Base-by-base conservation (phyloP, 2,888 invertebrate species). In the Noctua comes region DNA sequence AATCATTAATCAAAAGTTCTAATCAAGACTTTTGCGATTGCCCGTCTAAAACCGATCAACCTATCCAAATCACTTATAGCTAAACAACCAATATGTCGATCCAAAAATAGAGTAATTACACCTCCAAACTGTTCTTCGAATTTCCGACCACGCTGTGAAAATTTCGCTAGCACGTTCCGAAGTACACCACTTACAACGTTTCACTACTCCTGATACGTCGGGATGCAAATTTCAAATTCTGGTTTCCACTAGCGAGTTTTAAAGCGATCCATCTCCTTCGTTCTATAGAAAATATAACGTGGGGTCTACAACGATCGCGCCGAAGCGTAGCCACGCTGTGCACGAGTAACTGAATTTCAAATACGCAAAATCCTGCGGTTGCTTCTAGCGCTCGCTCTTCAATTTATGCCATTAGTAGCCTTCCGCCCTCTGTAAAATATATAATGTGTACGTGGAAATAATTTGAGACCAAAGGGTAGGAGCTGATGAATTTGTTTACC, bases 341-440 rank as follows among this genome's bases (percentile, higher is more conserved):
- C 92, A 89, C 91, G 93, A 93, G 94, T 93, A 94, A 93, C 95
- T 95, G 94, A 95, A 96, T 95, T 95, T 95, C 94, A 94, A 95
- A 95, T 95, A 94, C 93, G 94, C 93, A 94, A 95, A 95, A 95
- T 94, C 94, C 93, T 93, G 94, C 90, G 94, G 95, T 93, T 93
- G 91, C 93, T 93, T 93, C 91, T 88, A 93, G 91, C 93, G 92
- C 92, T 93, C 93, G 93, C 93, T 94, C 93, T 94, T 93, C 94
- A 95, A 95, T 95, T 95, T 95, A 94, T 95, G 93, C 95, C 93
- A 95, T 95, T 95, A 95, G 94, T 94, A 93, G 93, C 93, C 93
- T 94, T 93, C 93, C 92, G 91, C 91, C 91, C 91, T 91, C 91
- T 89, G 89, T 90, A 91, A 92, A 93, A 93, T 92, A 92, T 91